Evolutionary conservation across 2,888 invertebrate genomes (phyloP).

Genomic region (Orthonychiurus folsomi): DNA sequence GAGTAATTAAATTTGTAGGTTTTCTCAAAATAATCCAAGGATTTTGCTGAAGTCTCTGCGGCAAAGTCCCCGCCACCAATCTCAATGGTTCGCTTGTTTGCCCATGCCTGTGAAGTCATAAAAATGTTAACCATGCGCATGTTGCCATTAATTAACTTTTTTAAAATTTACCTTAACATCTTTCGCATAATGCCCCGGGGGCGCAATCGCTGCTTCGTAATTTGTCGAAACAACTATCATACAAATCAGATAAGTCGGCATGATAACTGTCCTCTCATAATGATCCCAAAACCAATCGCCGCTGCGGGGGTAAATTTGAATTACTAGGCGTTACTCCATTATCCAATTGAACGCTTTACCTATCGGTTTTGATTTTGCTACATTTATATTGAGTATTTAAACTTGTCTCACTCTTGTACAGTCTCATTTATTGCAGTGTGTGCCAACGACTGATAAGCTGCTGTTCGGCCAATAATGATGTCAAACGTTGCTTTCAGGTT

Average conservation of each 20-base stretch:
- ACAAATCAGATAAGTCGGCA: background rate
- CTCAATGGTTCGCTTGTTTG: constrained; percentile 9
- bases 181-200: background rate
- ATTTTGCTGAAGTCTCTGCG: constrained; percentile 24
- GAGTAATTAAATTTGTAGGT: constrained; percentile 30
- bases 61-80: constrained; percentile 24
- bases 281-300: background rate
- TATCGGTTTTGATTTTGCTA: background rate
- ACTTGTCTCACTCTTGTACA: too few relatives aligned
- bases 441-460: background rate
- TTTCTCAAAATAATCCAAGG: constrained; percentile 28
- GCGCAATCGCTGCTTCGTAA: background rate
- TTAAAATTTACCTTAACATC: too few relatives aligned
- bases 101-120: constrained; percentile 16
- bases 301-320: background rate
- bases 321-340: background rate
- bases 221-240: background rate
- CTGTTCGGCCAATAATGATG: background rate
- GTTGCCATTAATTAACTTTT: background rate
- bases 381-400: too few relatives aligned
- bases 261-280: background rate
- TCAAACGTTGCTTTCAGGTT: constrained; percentile 5
- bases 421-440: background rate
- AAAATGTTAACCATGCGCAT: too few relatives aligned
- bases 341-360: background rate